These are phyloP conservation scores for Arion vulgaris DNA, from an alignment of 1,140 invertebrate genomes.

Conservation along the genomic window DNA sequence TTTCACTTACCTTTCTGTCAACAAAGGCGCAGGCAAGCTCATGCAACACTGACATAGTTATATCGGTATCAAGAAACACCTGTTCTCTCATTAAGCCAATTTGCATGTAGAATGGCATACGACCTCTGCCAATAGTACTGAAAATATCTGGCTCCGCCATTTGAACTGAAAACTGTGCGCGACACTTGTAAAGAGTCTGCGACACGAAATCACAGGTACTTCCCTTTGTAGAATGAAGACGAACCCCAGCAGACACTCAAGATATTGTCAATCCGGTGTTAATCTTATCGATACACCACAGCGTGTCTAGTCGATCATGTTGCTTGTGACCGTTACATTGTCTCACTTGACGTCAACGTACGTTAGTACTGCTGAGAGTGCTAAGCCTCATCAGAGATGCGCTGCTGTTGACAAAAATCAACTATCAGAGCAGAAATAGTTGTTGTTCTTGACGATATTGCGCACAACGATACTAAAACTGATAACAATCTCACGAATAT, in stretches of 20 bases:
- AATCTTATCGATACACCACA: slow-evolving; percentile 13
- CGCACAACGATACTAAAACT: not conserved
- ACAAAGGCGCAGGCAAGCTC: slow-evolving; percentile 96
- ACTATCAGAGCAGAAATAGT: not conserved
- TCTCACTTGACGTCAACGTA: not conserved
- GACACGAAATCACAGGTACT: not conserved
- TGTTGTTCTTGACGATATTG: not conserved
- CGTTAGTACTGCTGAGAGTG: too few relatives aligned
- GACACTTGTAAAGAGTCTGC: slow-evolving; percentile 1
- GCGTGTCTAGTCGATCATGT: slow-evolving; percentile 16
- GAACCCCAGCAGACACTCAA: not conserved
- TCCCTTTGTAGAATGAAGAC: not conserved
- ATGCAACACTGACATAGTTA: slow-evolving; percentile 92
- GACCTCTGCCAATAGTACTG: slow-evolving; percentile 38
- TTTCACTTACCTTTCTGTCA: slow-evolving; percentile 85
- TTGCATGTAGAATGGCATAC: slow-evolving; percentile 92
- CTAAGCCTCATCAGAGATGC: not conserved
- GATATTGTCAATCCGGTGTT: not conserved
- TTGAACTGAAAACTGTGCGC: not conserved
- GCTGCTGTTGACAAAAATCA: not conserved
- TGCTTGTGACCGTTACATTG: not conserved
- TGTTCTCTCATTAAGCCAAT: slow-evolving; percentile 92
- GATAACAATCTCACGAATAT: not conserved
- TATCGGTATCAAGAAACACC: slow-evolving; percentile 84
- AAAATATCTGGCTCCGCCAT: slow-evolving; percentile 16